Percentiles rank a stretch among this genome's conserved stretches.
Evolutionary conservation across 2,797 vertebrate species (phyloP).

Genomic region (Ptychobarbus kaznakovi): DNA sequence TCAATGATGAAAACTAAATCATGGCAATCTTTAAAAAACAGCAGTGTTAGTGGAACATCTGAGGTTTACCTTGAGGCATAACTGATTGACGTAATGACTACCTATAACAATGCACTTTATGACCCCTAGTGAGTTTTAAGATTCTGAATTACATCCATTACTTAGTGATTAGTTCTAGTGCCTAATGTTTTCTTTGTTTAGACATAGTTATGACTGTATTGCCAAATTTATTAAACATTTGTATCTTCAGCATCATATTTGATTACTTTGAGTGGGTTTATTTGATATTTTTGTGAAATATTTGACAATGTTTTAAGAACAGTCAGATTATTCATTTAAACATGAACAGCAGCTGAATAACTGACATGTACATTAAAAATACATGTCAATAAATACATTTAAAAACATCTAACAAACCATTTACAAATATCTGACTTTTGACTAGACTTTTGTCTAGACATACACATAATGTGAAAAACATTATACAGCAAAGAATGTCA

Average conservation of each 20-base stretch:
- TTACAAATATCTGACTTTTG: not conserved
- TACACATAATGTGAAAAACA: conserved; percentile 18
- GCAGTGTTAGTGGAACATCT: conserved; percentile 6
- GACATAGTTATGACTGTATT: conserved; percentile 33
- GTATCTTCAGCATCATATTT: conserved; percentile 36
- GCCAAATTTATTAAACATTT: conserved; percentile 33
- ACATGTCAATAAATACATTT: not conserved
- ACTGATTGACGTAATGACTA: conserved; percentile 50
- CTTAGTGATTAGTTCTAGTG: conserved; percentile 25
- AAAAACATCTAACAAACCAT: not conserved
- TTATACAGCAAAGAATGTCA: conserved; percentile 25
- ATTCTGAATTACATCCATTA: conserved; percentile 6
- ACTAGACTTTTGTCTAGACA: conserved; percentile 3
- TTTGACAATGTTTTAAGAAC: not conserved
- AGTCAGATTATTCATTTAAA: not conserved
- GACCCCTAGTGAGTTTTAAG: not conserved
- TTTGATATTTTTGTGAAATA: conserved; percentile 20
- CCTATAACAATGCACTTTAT: conserved; percentile 60
- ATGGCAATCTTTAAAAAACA: not conserved
- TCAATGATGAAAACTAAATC: not conserved
- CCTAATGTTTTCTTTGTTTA: conserved; percentile 29
- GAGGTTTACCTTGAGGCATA: not conserved
- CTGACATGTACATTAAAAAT: not conserved
- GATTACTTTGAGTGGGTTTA: conserved; percentile 37
- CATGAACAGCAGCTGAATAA: not conserved